Conservation (phyloP, 2,113 vertebrate species). For the Mormyrus iriodes region DNA sequence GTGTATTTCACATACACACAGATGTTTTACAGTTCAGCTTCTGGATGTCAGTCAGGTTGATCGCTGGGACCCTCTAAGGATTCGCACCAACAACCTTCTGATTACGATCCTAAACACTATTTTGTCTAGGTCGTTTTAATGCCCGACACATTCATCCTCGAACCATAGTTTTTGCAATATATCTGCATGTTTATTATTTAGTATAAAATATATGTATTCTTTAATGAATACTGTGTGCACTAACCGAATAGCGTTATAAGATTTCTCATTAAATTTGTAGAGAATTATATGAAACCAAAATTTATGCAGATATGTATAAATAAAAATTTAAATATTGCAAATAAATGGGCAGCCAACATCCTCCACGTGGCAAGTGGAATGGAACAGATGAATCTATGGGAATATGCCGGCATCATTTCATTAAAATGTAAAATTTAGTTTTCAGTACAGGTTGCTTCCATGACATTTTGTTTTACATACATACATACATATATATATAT, state of each 20-base stretch:
- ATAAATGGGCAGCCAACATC: not conserved
- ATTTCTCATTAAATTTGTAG: not conserved
- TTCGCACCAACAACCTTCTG: not conserved
- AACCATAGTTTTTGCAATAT: not conserved
- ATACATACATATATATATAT: too few species aligned
- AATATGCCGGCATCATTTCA: not conserved
- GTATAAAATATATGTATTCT: not conserved
- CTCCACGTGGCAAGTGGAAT: not conserved
- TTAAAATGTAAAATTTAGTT: conserved; percentile 34
- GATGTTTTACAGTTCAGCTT: not conserved
- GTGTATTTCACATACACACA: not conserved
- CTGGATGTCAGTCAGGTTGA: not conserved
- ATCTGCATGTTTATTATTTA: not conserved
- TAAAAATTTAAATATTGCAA: not conserved
- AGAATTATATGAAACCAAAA: not conserved
- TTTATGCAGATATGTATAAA: conserved; percentile 8
- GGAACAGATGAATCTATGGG: not conserved
- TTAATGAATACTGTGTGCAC: not conserved
- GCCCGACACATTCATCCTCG: not conserved
- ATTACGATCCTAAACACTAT: not conserved
- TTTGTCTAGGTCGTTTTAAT: not conserved
- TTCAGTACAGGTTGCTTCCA: conserved; percentile 20
- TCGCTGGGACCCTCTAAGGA: not conserved
- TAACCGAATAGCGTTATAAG: not conserved
- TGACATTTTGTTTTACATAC: not conserved